These are phyloP conservation scores for Drosophila persimilis DNA, from an alignment of 1,140 invertebrate species.

Conservation along the genomic window DNA sequence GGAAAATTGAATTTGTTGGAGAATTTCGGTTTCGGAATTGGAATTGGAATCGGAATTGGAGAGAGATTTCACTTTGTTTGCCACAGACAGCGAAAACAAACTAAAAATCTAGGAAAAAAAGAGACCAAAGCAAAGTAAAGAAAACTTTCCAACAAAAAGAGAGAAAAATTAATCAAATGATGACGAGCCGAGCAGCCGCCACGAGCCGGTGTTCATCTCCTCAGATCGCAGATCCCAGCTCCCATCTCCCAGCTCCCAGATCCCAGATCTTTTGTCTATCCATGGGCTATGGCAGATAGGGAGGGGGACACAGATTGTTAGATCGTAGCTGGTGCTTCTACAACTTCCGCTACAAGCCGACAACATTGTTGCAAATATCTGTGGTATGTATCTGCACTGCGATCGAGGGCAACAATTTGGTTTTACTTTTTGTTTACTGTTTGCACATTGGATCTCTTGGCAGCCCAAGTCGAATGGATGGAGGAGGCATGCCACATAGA, in stretches of 20 bases:
- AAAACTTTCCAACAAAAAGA: conserved; percentile 56
- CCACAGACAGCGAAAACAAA: conserved; percentile 41
- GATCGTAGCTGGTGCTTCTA: conserved; percentile 17
- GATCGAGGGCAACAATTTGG: conserved; percentile 51
- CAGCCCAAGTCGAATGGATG: not conserved
- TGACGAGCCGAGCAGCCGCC: conserved; percentile 54
- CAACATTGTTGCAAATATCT: conserved; percentile 67
- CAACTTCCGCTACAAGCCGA: conserved; percentile 70
- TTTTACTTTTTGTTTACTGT: conserved; percentile 43
- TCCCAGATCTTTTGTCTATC: conserved; percentile 16
- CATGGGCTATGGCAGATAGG: not conserved
- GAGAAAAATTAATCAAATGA: conserved; percentile 73
- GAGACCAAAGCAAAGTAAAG: conserved; percentile 62
- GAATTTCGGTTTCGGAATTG: conserved; percentile 31
- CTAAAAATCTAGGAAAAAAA: conserved; percentile 8
- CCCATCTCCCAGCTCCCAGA: not conserved
- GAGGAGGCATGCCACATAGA: no score
- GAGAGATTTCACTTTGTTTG: conserved; percentile 72
- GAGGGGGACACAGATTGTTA: conserved; percentile 16
- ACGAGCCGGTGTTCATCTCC: conserved; percentile 18
- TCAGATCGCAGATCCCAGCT: not conserved
- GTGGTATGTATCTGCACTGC: conserved; percentile 27
- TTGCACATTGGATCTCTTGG: conserved; percentile 53
- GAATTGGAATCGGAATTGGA: conserved; percentile 17
- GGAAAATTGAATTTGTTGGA: conserved; percentile 66